Conservation (phyloP, 1,140 invertebrate species). For the Nebria ingens region DNA sequence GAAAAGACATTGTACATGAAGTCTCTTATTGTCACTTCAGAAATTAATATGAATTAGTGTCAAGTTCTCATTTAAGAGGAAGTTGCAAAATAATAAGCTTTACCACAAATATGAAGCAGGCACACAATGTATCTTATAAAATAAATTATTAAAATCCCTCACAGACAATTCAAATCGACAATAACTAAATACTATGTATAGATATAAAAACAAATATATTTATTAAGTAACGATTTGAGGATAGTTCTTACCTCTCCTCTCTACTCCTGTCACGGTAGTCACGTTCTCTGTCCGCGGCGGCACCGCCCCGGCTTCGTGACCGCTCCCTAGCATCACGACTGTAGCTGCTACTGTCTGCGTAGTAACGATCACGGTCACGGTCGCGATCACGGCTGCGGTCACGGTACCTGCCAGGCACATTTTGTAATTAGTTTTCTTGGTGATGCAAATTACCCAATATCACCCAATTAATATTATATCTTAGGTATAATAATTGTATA, state of each 20-base stretch:
- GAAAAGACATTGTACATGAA: constrained; percentile 33
- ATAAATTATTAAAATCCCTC: too few species aligned
- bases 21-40: constrained; percentile 6
- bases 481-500: too few species aligned
- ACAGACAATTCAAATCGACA: too few species aligned
- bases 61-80: constrained; percentile 2
- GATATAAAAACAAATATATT: too few species aligned
- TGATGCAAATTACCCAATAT: too few species aligned
- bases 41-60: constrained; percentile 2
- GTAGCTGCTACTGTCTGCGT: constrained; percentile 32
- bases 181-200: too few species aligned
- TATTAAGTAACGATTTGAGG: constrained; percentile 14
- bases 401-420: constrained; percentile 50
- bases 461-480: too few species aligned
- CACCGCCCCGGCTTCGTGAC: constrained; percentile 32
- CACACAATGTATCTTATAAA: too few species aligned
- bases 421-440: not conserved
- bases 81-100: not conserved
- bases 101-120: too few species aligned
- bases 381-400: constrained; percentile 35
- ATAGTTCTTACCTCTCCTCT: constrained; percentile 31
- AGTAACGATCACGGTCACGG: constrained; percentile 34
- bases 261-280: constrained; percentile 38
- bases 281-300: constrained; percentile 39
- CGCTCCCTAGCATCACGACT: constrained; percentile 37